These are phyloP conservation scores for Fulica atra DNA, from an alignment of 2,113 vertebrate species.

Conservation along the genomic window DNA sequence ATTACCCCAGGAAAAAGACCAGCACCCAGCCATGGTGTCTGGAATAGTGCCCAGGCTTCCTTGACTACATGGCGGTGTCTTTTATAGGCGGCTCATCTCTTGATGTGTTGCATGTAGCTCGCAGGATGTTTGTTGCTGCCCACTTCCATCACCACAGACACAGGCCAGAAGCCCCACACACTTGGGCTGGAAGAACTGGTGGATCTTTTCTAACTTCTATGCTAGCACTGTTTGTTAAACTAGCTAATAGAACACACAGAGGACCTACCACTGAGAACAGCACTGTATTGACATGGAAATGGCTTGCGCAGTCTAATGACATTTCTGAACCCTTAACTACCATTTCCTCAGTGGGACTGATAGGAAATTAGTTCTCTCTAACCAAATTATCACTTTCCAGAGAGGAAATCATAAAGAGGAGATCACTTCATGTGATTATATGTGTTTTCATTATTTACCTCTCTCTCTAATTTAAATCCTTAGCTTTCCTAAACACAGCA, in stretches of 20 bases:
- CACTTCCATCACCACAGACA: neutral
- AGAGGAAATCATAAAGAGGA: neutral
- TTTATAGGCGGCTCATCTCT: neutral
- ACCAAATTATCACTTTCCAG: neutral
- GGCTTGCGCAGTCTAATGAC: neutral
- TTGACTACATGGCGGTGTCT: accelerated
- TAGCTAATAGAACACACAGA: neutral
- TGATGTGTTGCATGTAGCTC: neutral
- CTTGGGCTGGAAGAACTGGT: neutral
- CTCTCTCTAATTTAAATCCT: neutral
- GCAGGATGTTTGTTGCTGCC: neutral
- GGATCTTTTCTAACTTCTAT: neutral
- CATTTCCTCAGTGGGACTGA: neutral
- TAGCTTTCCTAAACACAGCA: neutral
- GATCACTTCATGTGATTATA: neutral
- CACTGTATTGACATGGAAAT: neutral
- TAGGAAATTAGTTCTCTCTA: neutral
- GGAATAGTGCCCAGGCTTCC: neutral
- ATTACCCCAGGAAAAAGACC: neutral
- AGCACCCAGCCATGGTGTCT: neutral
- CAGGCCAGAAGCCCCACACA: neutral
- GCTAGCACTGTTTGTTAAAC: neutral
- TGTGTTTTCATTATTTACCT: neutral
- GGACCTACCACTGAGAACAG: neutral
- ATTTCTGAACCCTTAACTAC: neutral